Conservation (phyloP, 2,797 vertebrate genomes). For the Scleropages formosus region DNA sequence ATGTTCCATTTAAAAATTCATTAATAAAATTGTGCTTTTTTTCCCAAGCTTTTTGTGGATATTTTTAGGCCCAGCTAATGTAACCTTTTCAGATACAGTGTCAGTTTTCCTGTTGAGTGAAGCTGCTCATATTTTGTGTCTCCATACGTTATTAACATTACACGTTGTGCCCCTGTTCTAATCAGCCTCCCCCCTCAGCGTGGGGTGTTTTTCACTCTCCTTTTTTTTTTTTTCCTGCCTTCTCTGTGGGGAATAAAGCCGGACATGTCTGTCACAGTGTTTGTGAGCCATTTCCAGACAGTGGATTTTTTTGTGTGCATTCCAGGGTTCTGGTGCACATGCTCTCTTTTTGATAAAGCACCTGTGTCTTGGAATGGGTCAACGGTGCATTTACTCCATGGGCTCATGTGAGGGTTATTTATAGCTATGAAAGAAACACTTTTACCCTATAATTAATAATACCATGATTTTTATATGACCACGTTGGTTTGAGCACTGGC, state of each 20-base stretch:
- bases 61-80: background rate
- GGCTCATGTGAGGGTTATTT: slow-evolving; percentile 40
- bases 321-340: slow-evolving; percentile 34
- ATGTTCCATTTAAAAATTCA: slow-evolving; percentile 41
- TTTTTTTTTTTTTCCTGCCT: background rate
- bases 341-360: slow-evolving; percentile 47
- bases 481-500: slow-evolving; percentile 33
- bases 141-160: background rate
- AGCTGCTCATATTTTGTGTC: background rate
- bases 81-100: background rate
- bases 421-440: slow-evolving; percentile 36
- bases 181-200: background rate
- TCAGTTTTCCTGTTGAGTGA: background rate
- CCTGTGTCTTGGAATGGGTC: slow-evolving; percentile 48
- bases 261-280: slow-evolving; percentile 25
- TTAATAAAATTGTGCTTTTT: slow-evolving; percentile 17
- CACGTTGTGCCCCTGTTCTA: no score
- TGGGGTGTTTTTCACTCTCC: background rate
- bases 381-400: slow-evolving; percentile 42
- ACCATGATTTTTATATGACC: slow-evolving; percentile 27
- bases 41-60: background rate
- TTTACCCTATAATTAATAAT: slow-evolving; percentile 35
- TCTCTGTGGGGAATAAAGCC: slow-evolving; percentile 34
- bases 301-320: slow-evolving; percentile 30
- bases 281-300: slow-evolving; percentile 36